phyloP scores from a whole-genome alignment of 2,888 invertebrate species.

The Trypoxylon attenuatum region DNA sequence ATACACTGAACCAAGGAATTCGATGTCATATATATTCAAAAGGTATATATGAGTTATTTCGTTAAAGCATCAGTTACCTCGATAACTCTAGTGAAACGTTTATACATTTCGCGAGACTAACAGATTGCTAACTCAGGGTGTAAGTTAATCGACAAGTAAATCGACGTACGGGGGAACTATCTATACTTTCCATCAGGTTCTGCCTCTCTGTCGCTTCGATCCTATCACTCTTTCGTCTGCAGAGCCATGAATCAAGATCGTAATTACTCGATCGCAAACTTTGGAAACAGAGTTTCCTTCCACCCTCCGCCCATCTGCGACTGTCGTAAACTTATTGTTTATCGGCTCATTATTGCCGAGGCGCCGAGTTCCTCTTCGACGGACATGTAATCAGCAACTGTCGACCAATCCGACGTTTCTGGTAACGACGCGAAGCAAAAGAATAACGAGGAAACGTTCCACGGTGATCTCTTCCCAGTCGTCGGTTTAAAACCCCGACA shows the following conservation, averaged over 20 bases:
- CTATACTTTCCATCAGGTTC: background rate
- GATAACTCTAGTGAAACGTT: too few relatives aligned
- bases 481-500: too few relatives aligned
- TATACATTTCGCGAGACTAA: background rate
- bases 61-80: too few relatives aligned
- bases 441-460: too few relatives aligned
- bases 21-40: too few relatives aligned
- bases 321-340: slow-evolving; percentile 30
- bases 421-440: too few relatives aligned
- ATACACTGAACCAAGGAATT: too few relatives aligned
- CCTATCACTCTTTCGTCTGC: slow-evolving; percentile 1
- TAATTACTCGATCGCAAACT: slow-evolving; percentile 22
- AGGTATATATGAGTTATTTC: too few relatives aligned
- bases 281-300: slow-evolving; percentile 13
- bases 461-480: too few relatives aligned
- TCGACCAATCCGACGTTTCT: background rate
- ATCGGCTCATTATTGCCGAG: slow-evolving; percentile 23
- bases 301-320: background rate
- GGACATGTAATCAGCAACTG: background rate
- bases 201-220: background rate
- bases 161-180: slow-evolving; percentile 1
- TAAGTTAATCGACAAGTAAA: slow-evolving; percentile 5
- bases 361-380: too few relatives aligned
- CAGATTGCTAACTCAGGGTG: background rate
- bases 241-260: slow-evolving; percentile 5